phyloP scores from a whole-genome alignment of 2,797 vertebrate species.

The Tinamus major region DNA sequence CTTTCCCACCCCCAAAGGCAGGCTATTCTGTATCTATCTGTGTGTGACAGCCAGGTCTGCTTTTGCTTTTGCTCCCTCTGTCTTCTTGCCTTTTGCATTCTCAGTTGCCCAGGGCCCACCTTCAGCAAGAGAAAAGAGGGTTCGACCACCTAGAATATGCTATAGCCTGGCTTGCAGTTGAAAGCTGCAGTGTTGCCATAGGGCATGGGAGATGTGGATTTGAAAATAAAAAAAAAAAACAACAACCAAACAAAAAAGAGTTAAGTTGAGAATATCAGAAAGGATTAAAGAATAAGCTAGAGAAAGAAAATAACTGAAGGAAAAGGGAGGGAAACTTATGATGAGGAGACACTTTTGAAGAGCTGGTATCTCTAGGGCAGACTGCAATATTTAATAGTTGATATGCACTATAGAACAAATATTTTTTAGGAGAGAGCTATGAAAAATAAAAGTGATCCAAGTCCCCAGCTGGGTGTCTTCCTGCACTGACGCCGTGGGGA shows the following conservation, averaged over 20 bases:
- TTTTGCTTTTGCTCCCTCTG: background rate
- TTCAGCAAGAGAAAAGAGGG: background rate
- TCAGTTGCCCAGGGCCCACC: background rate
- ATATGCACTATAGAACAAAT: background rate
- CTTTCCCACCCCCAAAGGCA: background rate
- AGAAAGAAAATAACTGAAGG: background rate
- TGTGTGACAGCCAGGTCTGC: background rate
- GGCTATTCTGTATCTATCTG: background rate
- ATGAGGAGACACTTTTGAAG: background rate
- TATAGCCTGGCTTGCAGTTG: background rate
- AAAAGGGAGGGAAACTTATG: background rate
- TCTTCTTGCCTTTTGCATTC: background rate
- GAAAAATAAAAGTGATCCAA: background rate
- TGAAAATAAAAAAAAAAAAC: background rate
- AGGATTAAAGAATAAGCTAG: rapidly evolving
- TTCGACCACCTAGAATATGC: background rate
- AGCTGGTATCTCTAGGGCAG: background rate
- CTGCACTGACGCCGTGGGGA: background rate
- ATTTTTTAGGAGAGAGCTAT: background rate
- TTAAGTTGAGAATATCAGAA: background rate
- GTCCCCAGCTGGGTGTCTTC: rapidly evolving
- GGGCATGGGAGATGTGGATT: background rate
- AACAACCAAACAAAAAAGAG: background rate
- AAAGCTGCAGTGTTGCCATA: background rate
- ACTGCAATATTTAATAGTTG: background rate